Evolutionary conservation across 2,797 vertebrate species (phyloP), one percentile per base, ranked within the genome.

Genomic region (Ctenosaura bakeri): DNA sequence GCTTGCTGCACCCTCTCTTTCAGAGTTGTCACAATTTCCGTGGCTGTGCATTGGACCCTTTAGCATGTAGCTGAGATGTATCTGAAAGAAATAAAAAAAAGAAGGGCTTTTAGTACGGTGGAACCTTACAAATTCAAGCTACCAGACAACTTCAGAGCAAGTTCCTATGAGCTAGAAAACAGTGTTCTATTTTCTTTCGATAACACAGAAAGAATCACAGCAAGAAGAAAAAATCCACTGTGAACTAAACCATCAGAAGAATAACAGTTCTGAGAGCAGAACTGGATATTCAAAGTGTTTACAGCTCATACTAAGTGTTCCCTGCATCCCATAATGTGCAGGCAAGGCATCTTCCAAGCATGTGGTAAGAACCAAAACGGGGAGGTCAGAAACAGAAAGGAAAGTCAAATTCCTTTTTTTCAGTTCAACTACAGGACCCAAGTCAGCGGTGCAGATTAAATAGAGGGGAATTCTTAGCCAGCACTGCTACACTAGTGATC

Each of bases 11-110:
- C 92, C 89, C 95, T 92, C 90, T 95, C 93, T 92, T 94, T 89
- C 1, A 77, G 92, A 95, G 94, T 86, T 0, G 80, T 97, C 97
- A 98, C 95, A 98, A 97, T 90, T 98, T 98, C 93, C 97, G 96
- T 59, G 96, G 96, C 84, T 97, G 97, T 18, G 96, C 94, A 4
- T 86, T 94, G 90, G 97, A 93, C 90, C 97, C 97, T 96, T 98
- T 98, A 87, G 97, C 93, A 0, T 98, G 97, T 91, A 97, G 96
- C 92, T 97, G 97, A 93, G 97, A 93, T 84, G 96, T 93, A 96
- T 97, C 97, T 98, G 95, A 62, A 97, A 97, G 93, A 92, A 86
- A 93, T 93, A 0, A 88, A 94, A 96, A 96, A 90, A 32, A 84
- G 90, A 90, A 86, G 94, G 90, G 85, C 46, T 18, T 29, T 94